A percentile compares a stretch with the other conserved stretches of the same genome.
Evolutionary conservation across 2,888 invertebrate genomes (phyloP).

Genomic region (Metellina segmentata): DNA sequence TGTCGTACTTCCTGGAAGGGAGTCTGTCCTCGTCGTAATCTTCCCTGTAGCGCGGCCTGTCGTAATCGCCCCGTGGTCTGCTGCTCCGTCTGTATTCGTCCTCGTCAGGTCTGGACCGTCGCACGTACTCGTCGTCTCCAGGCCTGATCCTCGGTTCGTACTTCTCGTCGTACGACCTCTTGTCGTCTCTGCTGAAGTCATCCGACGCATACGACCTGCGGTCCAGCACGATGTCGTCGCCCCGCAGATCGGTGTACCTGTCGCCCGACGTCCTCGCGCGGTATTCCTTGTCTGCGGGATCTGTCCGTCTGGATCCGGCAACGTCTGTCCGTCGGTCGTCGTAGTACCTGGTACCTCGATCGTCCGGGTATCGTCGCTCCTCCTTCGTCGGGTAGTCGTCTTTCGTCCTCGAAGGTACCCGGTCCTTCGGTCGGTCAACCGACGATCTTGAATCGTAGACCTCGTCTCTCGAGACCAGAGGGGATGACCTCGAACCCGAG

Average conservation of each 20-base stretch:
- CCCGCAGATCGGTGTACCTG: background rate
- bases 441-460: background rate
- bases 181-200: conserved; percentile 11
- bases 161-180: conserved; percentile 2
- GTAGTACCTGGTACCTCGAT: background rate
- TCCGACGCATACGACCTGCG: conserved; percentile 49
- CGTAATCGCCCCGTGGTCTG: conserved; percentile 13
- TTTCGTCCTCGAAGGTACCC: background rate
- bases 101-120: conserved; percentile 8
- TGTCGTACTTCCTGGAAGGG: conserved; percentile 3
- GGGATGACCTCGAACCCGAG: background rate
- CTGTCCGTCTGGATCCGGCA: background rate
- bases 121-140: background rate
- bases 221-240: conserved; percentile 30
- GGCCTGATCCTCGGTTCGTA: conserved; percentile 9
- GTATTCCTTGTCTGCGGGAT: background rate
- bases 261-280: background rate
- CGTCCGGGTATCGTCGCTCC: background rate
- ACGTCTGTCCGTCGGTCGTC: background rate
- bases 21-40: conserved; percentile 24
- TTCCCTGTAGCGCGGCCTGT: background rate
- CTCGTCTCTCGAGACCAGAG: background rate
- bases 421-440: background rate
- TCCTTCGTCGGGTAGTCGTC: conserved; percentile 2
- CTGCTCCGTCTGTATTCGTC: conserved; percentile 31